These are phyloP conservation scores for Percina caprodes DNA, from an alignment of 2,113 vertebrate genomes.

Conservation along the genomic window DNA sequence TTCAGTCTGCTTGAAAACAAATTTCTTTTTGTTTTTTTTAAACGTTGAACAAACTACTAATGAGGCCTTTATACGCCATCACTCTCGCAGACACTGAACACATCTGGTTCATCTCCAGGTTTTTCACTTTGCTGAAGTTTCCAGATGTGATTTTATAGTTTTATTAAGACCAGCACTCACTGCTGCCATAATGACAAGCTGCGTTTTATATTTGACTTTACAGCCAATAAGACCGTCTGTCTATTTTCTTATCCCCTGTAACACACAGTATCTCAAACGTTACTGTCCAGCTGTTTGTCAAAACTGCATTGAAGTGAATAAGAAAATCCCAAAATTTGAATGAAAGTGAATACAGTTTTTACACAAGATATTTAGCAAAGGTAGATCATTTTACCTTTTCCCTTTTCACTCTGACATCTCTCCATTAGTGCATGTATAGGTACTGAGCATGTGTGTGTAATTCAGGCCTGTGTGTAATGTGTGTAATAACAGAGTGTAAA, in stretches of 20 bases:
- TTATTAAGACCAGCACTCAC: conserved; percentile 42
- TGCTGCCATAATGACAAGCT: conserved; percentile 13
- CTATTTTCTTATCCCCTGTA: neutral
- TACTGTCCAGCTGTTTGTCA: neutral
- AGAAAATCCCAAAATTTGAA: neutral
- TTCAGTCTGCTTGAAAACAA: neutral
- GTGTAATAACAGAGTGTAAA: too few species aligned
- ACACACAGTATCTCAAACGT: neutral
- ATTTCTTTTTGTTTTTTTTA: neutral
- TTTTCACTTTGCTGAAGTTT: conserved; percentile 40
- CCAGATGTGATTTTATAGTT: conserved; percentile 59
- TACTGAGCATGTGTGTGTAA: too few species aligned
- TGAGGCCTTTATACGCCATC: neutral
- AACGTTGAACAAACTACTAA: neutral
- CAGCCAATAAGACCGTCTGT: neutral
- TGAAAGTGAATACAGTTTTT: neutral
- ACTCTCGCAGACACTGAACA: conserved; percentile 6
- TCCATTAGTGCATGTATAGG: too few species aligned
- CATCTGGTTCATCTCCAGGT: conserved; percentile 32
- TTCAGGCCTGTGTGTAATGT: too few species aligned
- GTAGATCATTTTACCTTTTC: neutral
- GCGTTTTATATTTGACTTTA: conserved; percentile 21
- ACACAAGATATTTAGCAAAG: neutral
- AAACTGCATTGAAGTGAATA: neutral
- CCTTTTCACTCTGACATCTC: too few species aligned